Base-by-base conservation (phyloP, 2,888 invertebrate species). In the Liopterus haemorrhoidalis region DNA sequence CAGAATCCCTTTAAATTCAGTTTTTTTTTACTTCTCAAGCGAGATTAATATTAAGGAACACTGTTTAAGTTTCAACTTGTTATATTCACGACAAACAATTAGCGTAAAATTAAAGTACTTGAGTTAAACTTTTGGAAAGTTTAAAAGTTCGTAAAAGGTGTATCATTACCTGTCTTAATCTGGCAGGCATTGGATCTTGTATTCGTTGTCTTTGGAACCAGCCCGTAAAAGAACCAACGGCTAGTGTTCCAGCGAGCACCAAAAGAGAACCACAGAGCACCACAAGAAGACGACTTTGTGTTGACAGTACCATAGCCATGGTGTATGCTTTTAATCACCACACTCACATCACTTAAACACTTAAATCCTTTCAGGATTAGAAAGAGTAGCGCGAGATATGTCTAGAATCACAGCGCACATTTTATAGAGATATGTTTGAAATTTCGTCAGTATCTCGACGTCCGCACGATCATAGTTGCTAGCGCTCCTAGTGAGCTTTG, bases 281-380 rank as follows among this genome's bases (percentile, higher is more conserved):
- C 57, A 73, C 73, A 55, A 78, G 71, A 57, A 79, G 62, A 52
- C 74, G 66, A 71, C 74, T 70, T 75, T 77, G 77, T 63, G 74
- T 72, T 51, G 79, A 79, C 57, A 79, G 71, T 60, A 80, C 79
- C 75, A 79, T 78, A 54, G 79, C 79, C 79, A 79, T 79, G 22
- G 40, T 58, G 42, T 22, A 22, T 22, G 6, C 5, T 9, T 9
- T 5, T 14, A 16, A 24, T 27, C 31, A 31, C 12, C 22, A 20
- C 4, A 33, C 33, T 44, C 46, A 51, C 42, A 47, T 47, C 38
- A 49, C 44, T 37, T 37, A 12, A 25, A 25, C 25, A 11, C 12
- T 25, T 12, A 25, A 25, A 25, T 5, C 3, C n/a, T n/a, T 11
- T 25, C n/a, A 25, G 12, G n/a, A 25, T 11, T 25, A 25, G 3